Conservation (phyloP, 2,888 invertebrate genomes). For the Synanthedon vespiformis region DNA sequence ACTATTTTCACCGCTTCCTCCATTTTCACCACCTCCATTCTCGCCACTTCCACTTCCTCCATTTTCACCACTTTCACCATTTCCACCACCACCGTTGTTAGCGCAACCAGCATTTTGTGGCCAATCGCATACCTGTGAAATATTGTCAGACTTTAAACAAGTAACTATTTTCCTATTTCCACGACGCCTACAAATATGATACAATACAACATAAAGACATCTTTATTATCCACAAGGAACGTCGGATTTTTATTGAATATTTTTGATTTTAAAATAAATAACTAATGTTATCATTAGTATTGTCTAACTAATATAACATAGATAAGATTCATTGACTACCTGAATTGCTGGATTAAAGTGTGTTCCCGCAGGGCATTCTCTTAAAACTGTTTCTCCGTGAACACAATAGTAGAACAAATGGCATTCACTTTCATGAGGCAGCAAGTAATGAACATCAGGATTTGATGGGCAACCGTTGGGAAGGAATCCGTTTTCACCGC, state of each 20-base stretch:
- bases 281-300: too few relatives aligned
- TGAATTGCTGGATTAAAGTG: conserved; percentile 30
- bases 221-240: too few relatives aligned
- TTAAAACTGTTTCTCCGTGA: conserved; percentile 20
- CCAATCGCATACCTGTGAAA: conserved; percentile 12
- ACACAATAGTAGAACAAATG: conserved; percentile 32
- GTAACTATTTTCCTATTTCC: not conserved
- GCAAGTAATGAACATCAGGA: conserved; percentile 15
- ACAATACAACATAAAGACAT: too few relatives aligned
- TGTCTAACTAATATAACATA: too few relatives aligned
- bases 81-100: not conserved
- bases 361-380: conserved; percentile 18
- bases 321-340: conserved; percentile 13
- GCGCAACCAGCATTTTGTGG: conserved; percentile 4
- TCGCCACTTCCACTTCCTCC: conserved; percentile 15
- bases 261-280: too few relatives aligned
- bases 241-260: too few relatives aligned
- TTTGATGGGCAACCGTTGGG: conserved; percentile 17
- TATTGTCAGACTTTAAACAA: conserved; percentile 1
- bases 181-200: conserved; percentile 8
- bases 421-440: conserved; percentile 33
- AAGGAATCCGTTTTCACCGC: conserved; percentile 1
- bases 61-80: conserved; percentile 6
- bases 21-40: conserved; percentile 1
- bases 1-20: not conserved